A percentile compares a stretch with the other conserved stretches of the same genome.
phyloP scores from a whole-genome alignment of 2,797 vertebrate genomes.

The Muraenolepis orangiensis region DNA sequence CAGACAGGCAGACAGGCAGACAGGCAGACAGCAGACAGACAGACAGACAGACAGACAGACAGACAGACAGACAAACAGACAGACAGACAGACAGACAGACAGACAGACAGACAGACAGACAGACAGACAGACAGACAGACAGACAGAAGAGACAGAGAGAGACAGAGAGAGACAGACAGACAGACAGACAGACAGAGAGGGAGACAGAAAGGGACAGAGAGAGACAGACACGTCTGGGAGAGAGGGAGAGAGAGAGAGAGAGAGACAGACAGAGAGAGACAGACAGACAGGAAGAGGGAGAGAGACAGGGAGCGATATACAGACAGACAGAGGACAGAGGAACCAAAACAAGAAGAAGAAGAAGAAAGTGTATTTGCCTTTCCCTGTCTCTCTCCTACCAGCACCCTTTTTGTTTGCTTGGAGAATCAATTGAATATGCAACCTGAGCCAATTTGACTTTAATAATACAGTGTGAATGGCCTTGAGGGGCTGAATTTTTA shows the following conservation, averaged over 20 bases:
- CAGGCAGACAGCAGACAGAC: not conserved
- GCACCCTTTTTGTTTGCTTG: conserved; percentile 51
- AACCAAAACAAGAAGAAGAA: not conserved
- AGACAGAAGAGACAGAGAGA: not conserved
- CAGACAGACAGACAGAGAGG: not conserved
- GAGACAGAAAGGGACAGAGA: too few species aligned
- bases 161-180: conserved; percentile 2
- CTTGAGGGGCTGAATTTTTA: not conserved
- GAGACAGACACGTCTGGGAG: too few species aligned
- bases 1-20: too few species aligned
- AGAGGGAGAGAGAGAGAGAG: too few species aligned
- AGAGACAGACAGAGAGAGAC: too few species aligned
- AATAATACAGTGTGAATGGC: not conserved
- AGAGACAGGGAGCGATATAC: conserved; percentile 7
- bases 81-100: too few species aligned
- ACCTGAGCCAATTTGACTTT: conserved; percentile 16
- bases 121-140: too few species aligned
- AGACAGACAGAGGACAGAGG: not conserved
- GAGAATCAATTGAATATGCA: conserved; percentile 31
- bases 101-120: too few species aligned
- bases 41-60: conserved; percentile 6
- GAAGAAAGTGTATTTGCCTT: conserved; percentile 6
- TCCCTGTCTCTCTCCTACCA: conserved; percentile 32
- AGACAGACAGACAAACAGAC: not conserved
- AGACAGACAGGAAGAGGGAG: not conserved